Evolutionary conservation across 64 coral and sea anemone genomes (phyloP).

Genomic region (Stichodactyla mertensii): DNA sequence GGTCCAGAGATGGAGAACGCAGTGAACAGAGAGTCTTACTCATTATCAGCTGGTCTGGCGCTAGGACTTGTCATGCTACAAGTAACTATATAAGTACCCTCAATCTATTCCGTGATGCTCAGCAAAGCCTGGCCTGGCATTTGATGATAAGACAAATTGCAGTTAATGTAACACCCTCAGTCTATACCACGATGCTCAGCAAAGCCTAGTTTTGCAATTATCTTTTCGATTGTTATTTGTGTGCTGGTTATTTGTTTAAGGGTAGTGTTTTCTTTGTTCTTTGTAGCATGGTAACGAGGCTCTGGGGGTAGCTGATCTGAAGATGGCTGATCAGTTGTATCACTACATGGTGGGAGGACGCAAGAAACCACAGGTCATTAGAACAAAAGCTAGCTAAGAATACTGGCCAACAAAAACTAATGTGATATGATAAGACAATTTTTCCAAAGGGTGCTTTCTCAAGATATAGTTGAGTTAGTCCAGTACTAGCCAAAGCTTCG

Average conservation of each 20-base stretch:
- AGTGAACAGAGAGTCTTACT: slow-evolving; percentile 92
- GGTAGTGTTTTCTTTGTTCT: neutral
- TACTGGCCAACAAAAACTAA: too few relatives aligned
- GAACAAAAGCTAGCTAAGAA: too few relatives aligned
- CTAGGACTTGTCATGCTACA: slow-evolving; percentile 93
- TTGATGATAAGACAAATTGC: slow-evolving; percentile 72
- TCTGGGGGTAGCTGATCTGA: slow-evolving; percentile 67
- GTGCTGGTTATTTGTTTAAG: neutral
- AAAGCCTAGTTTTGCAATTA: neutral
- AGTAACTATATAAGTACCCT: slow-evolving; percentile 38
- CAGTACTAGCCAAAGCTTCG: too few relatives aligned
- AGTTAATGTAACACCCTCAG: slow-evolving; percentile 39
- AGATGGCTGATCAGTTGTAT: slow-evolving; percentile 95
- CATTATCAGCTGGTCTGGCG: slow-evolving; percentile 82
- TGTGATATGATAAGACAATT: too few relatives aligned
- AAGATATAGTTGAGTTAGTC: too few relatives aligned
- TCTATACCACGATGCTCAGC: neutral
- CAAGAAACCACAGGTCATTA: slow-evolving; percentile 86
- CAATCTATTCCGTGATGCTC: neutral
- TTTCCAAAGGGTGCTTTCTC: neutral
- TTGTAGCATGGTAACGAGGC: slow-evolving; percentile 72
- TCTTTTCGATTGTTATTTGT: neutral
- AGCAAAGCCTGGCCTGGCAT: slow-evolving; percentile 40
- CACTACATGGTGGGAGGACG: slow-evolving; percentile 99
- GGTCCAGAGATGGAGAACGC: slow-evolving; percentile 99